Evolutionary conservation across 2,888 invertebrate species (phyloP).

Genomic region (Drosophila picticornis): DNA sequence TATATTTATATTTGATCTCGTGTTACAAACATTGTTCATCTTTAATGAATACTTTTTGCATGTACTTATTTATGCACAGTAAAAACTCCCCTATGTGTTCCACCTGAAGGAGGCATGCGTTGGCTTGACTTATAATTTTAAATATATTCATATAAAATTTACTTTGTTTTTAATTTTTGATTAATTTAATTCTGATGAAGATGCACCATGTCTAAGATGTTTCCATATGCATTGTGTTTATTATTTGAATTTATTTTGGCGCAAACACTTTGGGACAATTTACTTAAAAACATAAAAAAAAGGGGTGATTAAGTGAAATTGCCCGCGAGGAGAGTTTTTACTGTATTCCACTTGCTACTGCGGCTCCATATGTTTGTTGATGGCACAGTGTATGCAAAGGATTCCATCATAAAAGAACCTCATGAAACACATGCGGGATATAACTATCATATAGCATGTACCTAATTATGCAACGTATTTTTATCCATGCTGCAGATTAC

Average conservation of each 20-base stretch:
- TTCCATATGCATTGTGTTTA: too few relatives aligned
- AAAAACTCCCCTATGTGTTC: neutral
- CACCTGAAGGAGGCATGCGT: neutral
- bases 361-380: neutral
- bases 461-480: constrained; percentile 18
- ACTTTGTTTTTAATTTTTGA: too few relatives aligned
- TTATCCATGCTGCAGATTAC: constrained; percentile 20
- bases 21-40: constrained; percentile 5
- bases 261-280: too few relatives aligned
- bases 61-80: neutral
- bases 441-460: constrained; percentile 18
- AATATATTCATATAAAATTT: neutral
- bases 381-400: neutral
- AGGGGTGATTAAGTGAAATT: neutral
- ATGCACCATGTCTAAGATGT: neutral
- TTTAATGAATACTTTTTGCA: neutral
- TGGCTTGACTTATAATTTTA: neutral
- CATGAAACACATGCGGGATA: constrained; percentile 14
- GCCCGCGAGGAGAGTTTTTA: neutral
- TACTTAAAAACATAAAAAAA: too few relatives aligned
- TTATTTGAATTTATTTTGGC: neutral
- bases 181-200: too few relatives aligned
- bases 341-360: neutral
- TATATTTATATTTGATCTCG: neutral
- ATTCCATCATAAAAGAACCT: constrained; percentile 1